Evolutionary conservation across 1,140 invertebrate species (phyloP).

Genomic region (Artemia franciscana): DNA sequence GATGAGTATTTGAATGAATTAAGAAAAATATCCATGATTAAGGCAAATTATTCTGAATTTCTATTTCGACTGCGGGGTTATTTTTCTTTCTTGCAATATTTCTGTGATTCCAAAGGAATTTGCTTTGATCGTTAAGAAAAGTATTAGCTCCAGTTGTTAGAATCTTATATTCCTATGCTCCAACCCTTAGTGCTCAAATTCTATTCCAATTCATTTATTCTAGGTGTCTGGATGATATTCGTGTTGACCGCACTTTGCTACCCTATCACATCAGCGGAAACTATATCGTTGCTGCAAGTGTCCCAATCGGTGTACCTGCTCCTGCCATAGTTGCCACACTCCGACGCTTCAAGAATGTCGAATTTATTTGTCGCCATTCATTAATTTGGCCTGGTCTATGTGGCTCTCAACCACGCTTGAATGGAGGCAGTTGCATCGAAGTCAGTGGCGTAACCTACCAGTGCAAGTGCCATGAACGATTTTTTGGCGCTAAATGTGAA

Average conservation of each 20-base stretch:
- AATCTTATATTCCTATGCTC: too few species aligned
- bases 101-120: not conserved
- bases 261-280: conserved; percentile 45
- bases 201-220: not conserved
- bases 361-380: conserved; percentile 41
- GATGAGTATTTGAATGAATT: too few species aligned
- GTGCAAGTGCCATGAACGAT: conserved; percentile 55
- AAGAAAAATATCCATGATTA: too few species aligned
- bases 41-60: not conserved
- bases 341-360: conserved; percentile 44
- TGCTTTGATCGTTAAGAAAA: not conserved
- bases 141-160: too few species aligned
- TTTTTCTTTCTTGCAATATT: not conserved
- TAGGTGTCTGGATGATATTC: conserved; percentile 73
- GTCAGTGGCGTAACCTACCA: conserved; percentile 31
- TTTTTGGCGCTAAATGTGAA: conserved; percentile 53
- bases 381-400: conserved; percentile 46
- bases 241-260: conserved; percentile 44
- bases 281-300: conserved; percentile 26
- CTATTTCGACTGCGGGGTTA: not conserved
- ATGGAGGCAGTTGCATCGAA: conserved; percentile 56
- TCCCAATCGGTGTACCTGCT: conserved; percentile 2
- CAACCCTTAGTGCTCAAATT: too few species aligned
- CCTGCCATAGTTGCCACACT: conserved; percentile 18
- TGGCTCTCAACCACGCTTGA: conserved; percentile 59